These are phyloP conservation scores for Meliscaeva auricollis DNA, from an alignment of 2,888 invertebrate species.

Conservation along the genomic window DNA sequence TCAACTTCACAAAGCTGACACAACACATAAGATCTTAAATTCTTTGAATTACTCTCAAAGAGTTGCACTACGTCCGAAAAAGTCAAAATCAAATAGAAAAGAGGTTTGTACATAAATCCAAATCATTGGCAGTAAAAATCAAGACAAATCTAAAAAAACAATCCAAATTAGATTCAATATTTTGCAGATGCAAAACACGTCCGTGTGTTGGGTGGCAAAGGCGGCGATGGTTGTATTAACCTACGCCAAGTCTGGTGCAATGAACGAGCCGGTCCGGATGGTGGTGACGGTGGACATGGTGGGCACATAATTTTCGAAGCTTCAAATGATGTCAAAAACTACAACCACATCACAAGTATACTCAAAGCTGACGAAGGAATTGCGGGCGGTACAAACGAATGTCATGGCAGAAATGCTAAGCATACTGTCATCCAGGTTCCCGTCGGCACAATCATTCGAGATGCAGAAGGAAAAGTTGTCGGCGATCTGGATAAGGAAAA, in stretches of 20 bases:
- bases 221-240: conserved; percentile 96
- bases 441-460: conserved; percentile 90
- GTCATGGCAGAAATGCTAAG: conserved; percentile 92
- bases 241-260: conserved; percentile 93
- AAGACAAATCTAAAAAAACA: not conserved
- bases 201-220: conserved; percentile 91
- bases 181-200: conserved; percentile 91
- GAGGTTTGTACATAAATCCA: conserved; percentile 80
- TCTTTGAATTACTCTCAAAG: conserved; percentile 52
- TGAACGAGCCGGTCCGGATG: conserved; percentile 96
- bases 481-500: conserved; percentile 89
- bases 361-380: conserved; percentile 89
- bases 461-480: conserved; percentile 85
- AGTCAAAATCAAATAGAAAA: conserved; percentile 84
- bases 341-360: conserved; percentile 87
- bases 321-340: conserved; percentile 87
- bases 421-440: conserved; percentile 92
- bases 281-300: conserved; percentile 97
- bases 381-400: conserved; percentile 90
- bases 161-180: conserved; percentile 84
- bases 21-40: conserved; percentile 4
- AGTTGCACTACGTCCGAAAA: conserved; percentile 84
- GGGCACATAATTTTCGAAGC: conserved; percentile 96
- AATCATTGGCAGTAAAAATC: not conserved
- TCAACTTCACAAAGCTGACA: conserved; percentile 52